These are phyloP conservation scores for Cryptus armator DNA, from an alignment of 2,888 invertebrate genomes.

Conservation along the genomic window DNA sequence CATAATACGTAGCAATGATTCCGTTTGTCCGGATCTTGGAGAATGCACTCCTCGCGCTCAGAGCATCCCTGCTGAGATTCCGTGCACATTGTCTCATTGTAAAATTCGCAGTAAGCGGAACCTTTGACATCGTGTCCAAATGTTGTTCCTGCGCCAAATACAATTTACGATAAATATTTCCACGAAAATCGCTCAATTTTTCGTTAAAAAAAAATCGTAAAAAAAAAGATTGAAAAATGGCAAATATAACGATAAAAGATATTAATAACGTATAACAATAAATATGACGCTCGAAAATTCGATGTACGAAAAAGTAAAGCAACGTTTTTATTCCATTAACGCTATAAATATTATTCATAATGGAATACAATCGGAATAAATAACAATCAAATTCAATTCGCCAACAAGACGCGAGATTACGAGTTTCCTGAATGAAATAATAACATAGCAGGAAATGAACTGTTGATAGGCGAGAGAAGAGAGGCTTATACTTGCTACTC, in stretches of 20 bases:
- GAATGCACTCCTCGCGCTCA: conserved; percentile 88
- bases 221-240: neutral
- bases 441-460: conserved; percentile 58
- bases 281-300: neutral
- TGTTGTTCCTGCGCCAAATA: conserved; percentile 71
- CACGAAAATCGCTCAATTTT: neutral
- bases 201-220: conserved; percentile 49
- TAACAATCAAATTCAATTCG: conserved; percentile 61
- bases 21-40: conserved; percentile 90
- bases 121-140: conserved; percentile 82
- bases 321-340: neutral
- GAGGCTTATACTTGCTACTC: neutral
- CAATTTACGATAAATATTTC: neutral
- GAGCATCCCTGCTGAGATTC: conserved; percentile 85
- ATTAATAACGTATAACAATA: no score
- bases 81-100: conserved; percentile 87
- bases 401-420: conserved; percentile 60
- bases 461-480: conserved; percentile 61
- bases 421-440: conserved; percentile 66
- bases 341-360: neutral
- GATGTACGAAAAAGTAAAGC: neutral
- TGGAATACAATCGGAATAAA: conserved; percentile 9
- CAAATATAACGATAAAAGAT: no score
- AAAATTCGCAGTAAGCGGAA: conserved; percentile 89
- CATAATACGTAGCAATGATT: conserved; percentile 95